These are phyloP conservation scores for Narcine bancroftii DNA, from an alignment of 2,113 vertebrate genomes.

Conservation along the genomic window DNA sequence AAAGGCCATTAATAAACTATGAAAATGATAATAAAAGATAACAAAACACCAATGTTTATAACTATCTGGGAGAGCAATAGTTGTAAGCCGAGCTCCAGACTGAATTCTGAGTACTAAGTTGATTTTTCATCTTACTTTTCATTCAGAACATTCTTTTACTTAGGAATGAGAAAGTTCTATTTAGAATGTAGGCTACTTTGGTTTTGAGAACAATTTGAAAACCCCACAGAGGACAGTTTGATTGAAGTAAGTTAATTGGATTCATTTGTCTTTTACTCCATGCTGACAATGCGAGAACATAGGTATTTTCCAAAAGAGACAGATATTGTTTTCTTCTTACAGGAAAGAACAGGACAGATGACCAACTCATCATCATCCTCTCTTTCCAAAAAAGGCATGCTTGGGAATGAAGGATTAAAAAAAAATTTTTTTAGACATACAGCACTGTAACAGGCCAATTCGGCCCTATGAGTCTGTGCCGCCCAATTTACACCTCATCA, in stretches of 20 bases:
- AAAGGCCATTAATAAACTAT: not conserved
- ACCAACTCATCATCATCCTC: not conserved
- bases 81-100: not conserved
- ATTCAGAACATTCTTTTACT: not conserved
- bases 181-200: not conserved
- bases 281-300: not conserved
- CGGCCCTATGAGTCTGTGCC: too few relatives aligned
- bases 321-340: not conserved
- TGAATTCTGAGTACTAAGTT: not conserved
- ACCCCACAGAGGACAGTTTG: too few relatives aligned
- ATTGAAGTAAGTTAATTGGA: not conserved
- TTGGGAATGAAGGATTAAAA: not conserved
- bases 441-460: not conserved
- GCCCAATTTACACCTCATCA: too few relatives aligned
- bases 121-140: not conserved
- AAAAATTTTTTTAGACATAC: too few relatives aligned
- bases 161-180: not conserved
- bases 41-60: not conserved
- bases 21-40: not conserved
- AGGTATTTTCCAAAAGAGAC: not conserved
- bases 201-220: not conserved
- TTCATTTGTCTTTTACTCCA: not conserved
- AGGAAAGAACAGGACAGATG: not conserved
- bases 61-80: not conserved
- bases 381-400: not conserved